Percentiles rank a stretch among this genome's conserved stretches.
phyloP scores from a whole-genome alignment of 2,797 vertebrate genomes.

The Pteropus rufus region DNA sequence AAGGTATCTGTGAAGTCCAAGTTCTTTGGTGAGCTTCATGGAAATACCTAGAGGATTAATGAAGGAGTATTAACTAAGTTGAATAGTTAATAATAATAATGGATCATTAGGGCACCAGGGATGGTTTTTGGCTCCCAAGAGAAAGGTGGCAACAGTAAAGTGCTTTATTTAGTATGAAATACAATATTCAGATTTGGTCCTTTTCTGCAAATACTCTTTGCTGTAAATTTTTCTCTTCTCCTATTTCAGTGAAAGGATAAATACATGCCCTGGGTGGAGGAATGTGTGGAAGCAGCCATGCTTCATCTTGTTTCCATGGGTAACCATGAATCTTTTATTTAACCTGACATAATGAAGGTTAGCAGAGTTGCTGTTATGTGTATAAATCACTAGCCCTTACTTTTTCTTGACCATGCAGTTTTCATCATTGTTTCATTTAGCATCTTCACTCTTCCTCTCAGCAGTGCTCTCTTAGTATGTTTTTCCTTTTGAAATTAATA shows the following conservation, averaged over 20 bases:
- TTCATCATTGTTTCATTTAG: background rate
- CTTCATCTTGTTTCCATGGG: background rate
- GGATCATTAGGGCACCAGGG: background rate
- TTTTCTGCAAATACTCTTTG: background rate
- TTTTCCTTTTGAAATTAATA: background rate
- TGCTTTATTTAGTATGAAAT: background rate
- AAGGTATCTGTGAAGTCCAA: background rate
- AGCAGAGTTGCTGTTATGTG: background rate
- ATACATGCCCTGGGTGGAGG: rapidly evolving
- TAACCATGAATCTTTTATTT: background rate
- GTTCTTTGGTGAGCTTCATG: background rate
- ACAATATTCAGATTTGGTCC: background rate
- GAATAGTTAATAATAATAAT: background rate
- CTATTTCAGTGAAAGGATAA: background rate
- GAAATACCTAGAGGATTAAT: background rate
- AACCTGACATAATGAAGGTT: background rate
- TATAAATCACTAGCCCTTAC: background rate
- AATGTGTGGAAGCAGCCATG: background rate
- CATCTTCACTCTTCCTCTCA: background rate
- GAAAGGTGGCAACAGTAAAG: background rate
- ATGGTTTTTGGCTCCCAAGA: background rate
- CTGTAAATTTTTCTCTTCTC: background rate
- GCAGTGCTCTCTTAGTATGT: background rate
- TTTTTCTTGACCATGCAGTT: background rate
- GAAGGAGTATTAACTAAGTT: background rate